Base-by-base conservation (phyloP, 2,888 invertebrate genomes). In the Pomacea canaliculata region DNA sequence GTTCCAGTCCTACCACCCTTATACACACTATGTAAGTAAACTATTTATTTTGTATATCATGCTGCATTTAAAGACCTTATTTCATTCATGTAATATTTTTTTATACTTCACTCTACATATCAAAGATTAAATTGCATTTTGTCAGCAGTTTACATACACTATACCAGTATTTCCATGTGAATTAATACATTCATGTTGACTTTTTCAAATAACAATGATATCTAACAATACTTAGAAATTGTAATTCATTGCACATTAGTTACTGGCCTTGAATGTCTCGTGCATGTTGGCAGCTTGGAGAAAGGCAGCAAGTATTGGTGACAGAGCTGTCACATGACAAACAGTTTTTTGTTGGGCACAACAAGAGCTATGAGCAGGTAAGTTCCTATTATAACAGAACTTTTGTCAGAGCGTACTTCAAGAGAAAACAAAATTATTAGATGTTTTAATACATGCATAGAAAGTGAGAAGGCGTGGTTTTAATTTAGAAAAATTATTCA, bases 271-370 rank as follows among this genome's bases (percentile, higher is more conserved):
- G 12, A 56, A 8, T 10, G 51, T 13, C 13, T 51, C 13, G 51
- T 74, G 19, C 65, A 78, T 70, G 60, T 49, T 79, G 76, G 59
- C 84, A 90, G 90, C 78, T 91, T 23, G 95, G 95, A 0, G 91
- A 94, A 82, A 89, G 92, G 0, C 94, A 97, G 79, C 93, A 94
- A 5, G 95, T 98, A 0, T 92, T 99, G 0, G 96, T 99, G 0
- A 98, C 98, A 0, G 99, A 99, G 91, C 91, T 95, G 75, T 97
- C 98, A 0, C 95, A 96, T 90, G 99, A 99, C 90, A 95, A 94
- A 83, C 93, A 94, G 77, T 95, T 96, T 91, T 97, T 93, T 88
- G 99, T 99, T 13, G 98, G 95, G 0, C 99, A 99, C 91, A 99
- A 98, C 91, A 96, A 97, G 89, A 95, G 92, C 88, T 99, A 99